Conservation (phyloP, 2,888 invertebrate genomes). For the Diogma glabrata region DNA sequence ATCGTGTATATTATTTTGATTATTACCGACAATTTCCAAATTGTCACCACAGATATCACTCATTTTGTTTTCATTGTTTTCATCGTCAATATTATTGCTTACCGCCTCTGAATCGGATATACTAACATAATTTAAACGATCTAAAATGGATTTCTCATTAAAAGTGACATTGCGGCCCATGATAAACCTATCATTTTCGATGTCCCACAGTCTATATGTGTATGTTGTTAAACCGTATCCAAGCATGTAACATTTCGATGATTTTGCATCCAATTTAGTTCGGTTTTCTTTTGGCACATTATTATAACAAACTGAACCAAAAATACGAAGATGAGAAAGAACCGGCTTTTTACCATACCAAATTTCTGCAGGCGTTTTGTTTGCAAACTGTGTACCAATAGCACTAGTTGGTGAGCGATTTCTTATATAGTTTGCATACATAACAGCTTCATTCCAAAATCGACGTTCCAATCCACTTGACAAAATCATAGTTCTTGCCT, state of each 20-base stretch:
- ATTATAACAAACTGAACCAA: too few species aligned
- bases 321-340: not conserved
- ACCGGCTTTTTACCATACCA: not conserved
- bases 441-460: slow-evolving; percentile 6
- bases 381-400: not conserved
- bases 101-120: not conserved
- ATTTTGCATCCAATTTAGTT: too few species aligned
- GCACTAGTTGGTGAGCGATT: not conserved
- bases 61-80: too few species aligned
- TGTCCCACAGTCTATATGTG: not conserved
- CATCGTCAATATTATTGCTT: not conserved
- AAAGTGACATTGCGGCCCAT: not conserved
- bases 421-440: not conserved
- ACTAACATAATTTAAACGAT: not conserved
- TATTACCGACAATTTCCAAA: not conserved
- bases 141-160: not conserved
- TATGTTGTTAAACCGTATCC: not conserved
- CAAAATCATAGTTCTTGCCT: too few species aligned
- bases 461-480: not conserved
- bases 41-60: not conserved
- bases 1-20: not conserved
- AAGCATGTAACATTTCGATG: not conserved
- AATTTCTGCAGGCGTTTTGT: not conserved
- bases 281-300: too few species aligned
- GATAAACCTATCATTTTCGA: not conserved